phyloP scores from a whole-genome alignment of 2,888 invertebrate species.

The Tanytarsus gracilentus region DNA sequence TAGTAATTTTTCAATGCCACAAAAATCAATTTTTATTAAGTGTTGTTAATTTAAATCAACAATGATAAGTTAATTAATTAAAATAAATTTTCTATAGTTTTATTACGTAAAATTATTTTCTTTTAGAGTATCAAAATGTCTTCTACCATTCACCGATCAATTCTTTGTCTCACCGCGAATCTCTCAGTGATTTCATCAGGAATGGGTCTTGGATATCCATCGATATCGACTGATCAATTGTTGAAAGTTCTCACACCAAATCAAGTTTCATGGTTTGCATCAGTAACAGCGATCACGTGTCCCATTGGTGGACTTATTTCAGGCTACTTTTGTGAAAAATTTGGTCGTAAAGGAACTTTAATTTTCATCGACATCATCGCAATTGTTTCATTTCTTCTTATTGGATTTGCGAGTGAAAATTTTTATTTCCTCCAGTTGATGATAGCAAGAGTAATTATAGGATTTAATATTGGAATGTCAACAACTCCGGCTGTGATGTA shows the following conservation, averaged over 20 bases:
- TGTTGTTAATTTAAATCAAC: too few species aligned
- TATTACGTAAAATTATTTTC: too few species aligned
- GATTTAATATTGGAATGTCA: conserved; percentile 16
- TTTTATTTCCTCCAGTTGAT: conserved; percentile 18
- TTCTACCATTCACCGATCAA: neutral
- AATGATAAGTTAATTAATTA: too few species aligned
- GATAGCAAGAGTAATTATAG: conserved; percentile 10
- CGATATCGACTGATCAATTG: conserved; percentile 34
- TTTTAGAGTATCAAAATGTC: too few species aligned
- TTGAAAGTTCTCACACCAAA: conserved; percentile 32
- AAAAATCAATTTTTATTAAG: too few species aligned
- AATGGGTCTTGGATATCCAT: conserved; percentile 39
- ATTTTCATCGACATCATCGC: conserved; percentile 9
- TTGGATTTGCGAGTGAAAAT: conserved; percentile 16
- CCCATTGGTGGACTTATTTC: conserved; percentile 18
- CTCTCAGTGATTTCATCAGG: conserved; percentile 39
- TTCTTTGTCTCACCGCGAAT: conserved; percentile 39
- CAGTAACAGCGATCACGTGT: conserved; percentile 22
- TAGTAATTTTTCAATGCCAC: too few species aligned
- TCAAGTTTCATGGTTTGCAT: conserved; percentile 40
- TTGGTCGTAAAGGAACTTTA: conserved; percentile 12
- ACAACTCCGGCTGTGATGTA: conserved; percentile 23
- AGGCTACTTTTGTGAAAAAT: conserved; percentile 3
- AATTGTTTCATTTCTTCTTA: conserved; percentile 10
- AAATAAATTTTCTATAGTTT: too few species aligned